phyloP scores from a whole-genome alignment of 2,113 vertebrate genomes.

The Castor canadensis region DNA sequence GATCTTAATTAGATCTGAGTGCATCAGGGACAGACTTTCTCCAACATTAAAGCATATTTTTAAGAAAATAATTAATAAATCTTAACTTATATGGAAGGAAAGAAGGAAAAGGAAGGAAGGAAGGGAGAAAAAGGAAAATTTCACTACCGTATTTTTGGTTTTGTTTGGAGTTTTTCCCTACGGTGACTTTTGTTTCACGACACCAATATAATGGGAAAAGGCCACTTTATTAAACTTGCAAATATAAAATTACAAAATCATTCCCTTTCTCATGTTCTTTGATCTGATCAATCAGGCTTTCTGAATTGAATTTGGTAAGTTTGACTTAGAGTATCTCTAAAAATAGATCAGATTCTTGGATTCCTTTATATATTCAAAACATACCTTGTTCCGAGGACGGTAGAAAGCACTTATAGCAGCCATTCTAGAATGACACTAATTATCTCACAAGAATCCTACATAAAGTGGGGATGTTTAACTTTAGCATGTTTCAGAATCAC shows the following conservation, averaged over 20 bases:
- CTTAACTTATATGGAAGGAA: neutral
- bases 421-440: neutral
- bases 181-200: neutral
- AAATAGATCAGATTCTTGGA: neutral
- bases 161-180: constrained; percentile 30
- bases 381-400: neutral
- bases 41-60: neutral
- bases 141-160: neutral
- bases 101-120: too few species aligned
- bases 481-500: neutral
- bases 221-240: constrained; percentile 33
- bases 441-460: neutral
- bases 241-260: constrained; percentile 47
- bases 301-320: neutral
- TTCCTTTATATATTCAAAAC: neutral
- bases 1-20: neutral
- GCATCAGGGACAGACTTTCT: neutral
- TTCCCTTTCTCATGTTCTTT: constrained; percentile 45
- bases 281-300: constrained; percentile 47
- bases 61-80: neutral
- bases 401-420: neutral
- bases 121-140: neutral
- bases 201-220: too few species aligned
- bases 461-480: neutral
- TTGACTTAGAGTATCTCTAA: neutral